Percentiles rank a stretch among this genome's conserved stretches.
Evolutionary conservation across 2,888 invertebrate genomes (phyloP).

Genomic region (Epinotia bilunana): DNA sequence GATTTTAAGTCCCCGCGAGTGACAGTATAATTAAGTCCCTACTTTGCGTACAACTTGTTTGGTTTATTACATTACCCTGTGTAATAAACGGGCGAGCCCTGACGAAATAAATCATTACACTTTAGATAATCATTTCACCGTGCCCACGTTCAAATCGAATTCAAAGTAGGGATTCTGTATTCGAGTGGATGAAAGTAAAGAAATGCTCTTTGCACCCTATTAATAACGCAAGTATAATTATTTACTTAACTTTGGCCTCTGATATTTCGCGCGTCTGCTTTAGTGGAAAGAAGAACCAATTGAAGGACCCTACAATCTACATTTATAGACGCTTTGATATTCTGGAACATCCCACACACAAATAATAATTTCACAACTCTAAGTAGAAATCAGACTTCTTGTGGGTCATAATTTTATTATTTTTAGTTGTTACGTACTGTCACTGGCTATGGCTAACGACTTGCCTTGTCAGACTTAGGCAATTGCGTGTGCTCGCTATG

Average conservation of each 20-base stretch:
- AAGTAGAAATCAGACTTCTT: neutral
- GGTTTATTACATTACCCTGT: slow-evolving; percentile 68
- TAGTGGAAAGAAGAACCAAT: neutral
- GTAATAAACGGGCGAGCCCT: slow-evolving; percentile 62
- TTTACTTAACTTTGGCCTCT: neutral
- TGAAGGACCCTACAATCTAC: slow-evolving; percentile 5
- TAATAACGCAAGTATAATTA: neutral
- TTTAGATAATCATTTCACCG: slow-evolving; percentile 36
- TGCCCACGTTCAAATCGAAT: slow-evolving; percentile 24
- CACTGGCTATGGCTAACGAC: slow-evolving; percentile 12
- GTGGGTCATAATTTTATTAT: neutral
- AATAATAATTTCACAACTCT: too few relatives aligned
- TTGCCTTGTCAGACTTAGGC: slow-evolving; percentile 12
- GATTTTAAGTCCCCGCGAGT: slow-evolving; percentile 63
- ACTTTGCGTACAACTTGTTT: slow-evolving; percentile 62
- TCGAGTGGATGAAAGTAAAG: slow-evolving; percentile 15
- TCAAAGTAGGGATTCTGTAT: slow-evolving; percentile 12
- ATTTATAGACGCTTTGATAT: neutral
- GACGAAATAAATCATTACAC: slow-evolving; percentile 71
- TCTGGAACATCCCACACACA: neutral
- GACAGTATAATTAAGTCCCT: slow-evolving; percentile 72
- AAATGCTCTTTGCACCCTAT: neutral
- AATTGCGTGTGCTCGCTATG: slow-evolving; percentile 52
- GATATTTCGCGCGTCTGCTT: slow-evolving; percentile 1
- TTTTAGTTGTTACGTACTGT: neutral